These are phyloP conservation scores for Riptortus pedestris DNA, from an alignment of 1,140 invertebrate genomes.

Conservation along the genomic window DNA sequence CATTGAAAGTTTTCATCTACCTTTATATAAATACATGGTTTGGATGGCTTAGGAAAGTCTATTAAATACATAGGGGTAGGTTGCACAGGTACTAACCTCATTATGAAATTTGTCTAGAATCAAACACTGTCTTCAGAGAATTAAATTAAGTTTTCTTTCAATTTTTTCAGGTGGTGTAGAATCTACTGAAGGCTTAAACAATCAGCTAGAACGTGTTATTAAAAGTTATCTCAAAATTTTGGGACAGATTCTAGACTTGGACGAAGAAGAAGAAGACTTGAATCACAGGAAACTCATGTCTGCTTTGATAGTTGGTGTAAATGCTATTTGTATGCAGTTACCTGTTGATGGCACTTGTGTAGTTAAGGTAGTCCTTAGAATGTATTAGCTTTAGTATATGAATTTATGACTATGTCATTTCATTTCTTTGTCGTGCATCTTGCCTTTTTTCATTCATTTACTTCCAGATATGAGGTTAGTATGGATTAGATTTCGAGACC, in stretches of 20 bases:
- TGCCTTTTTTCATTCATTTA: too few relatives aligned
- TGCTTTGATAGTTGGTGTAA: constrained; percentile 23
- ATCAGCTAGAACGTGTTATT: constrained; percentile 11
- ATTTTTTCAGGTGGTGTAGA: constrained; percentile 2
- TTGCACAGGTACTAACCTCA: too few relatives aligned
- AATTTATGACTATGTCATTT: background rate
- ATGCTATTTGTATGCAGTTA: constrained; percentile 21
- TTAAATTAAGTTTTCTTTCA: background rate
- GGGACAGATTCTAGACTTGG: constrained; percentile 23
- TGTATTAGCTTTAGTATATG: background rate
- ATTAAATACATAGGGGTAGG: too few relatives aligned
- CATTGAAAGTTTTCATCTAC: too few relatives aligned
- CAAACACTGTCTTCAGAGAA: too few relatives aligned
- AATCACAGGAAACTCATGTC: constrained; percentile 24
- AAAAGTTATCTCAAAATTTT: constrained; percentile 21
- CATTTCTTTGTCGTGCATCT: too few relatives aligned
- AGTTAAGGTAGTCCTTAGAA: constrained; percentile 20
- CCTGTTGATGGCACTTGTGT: constrained; percentile 22
- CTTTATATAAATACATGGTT: too few relatives aligned
- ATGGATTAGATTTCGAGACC: too few relatives aligned
- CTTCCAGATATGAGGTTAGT: too few relatives aligned
- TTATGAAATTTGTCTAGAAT: too few relatives aligned
- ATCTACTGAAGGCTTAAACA: constrained; percentile 11
- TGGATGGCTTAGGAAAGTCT: too few relatives aligned
- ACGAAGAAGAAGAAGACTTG: constrained; percentile 24